Evolutionary conservation across 2,113 vertebrate species (phyloP), one percentile per base, ranked within the genome.

Genomic region (Podarcis muralis): DNA sequence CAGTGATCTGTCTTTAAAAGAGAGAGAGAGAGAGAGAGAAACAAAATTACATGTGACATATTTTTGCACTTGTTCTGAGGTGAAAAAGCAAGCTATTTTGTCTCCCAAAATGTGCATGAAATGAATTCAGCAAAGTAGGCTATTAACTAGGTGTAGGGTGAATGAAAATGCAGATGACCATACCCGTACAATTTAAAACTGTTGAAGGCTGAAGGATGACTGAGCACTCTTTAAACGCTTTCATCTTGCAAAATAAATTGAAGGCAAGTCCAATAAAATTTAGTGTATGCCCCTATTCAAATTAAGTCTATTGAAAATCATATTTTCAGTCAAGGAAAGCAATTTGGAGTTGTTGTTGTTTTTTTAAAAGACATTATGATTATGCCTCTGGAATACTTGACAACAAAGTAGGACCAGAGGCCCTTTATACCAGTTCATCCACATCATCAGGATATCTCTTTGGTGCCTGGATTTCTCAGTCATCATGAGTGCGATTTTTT

Each of bases 91-190:
- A 62, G 59, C 75, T 81, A 40, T 2, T 48, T 91, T 90, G 57
- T 35, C 83, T 89, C 65, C 65, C 4, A 86, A 27, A 48, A 91
- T 90, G 22, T 18, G 6, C 85, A 68, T 72, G 77, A 80, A 88
- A 83, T 90, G 62, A 86, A 83, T 40, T 80, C 30, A 23, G 77
- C 82, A 48, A 81, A 27, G 69, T 88, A 85, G 92, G n/a, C 30
- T 43, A 35, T 75, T 48, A 66, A 76, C 30, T 66, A 83, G 18
- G 3, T 76, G 37, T 53, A 83, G 74, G 18, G 30, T 66, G 37
- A 83, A 75, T 83, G 69, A 32, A 79, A 83, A 76, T 48, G 80
- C 37, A 48, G 81, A 75, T 82, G 62, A 62, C 59, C 27, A 57
- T 25, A 68, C 11, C 13, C 9, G 43, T 71, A 71, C 48, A 79